Percentiles rank a stretch among this genome's conserved stretches.
Conservation (phyloP, 2,113 vertebrate species). For the Cyphomyrus discorhynchus region DNA sequence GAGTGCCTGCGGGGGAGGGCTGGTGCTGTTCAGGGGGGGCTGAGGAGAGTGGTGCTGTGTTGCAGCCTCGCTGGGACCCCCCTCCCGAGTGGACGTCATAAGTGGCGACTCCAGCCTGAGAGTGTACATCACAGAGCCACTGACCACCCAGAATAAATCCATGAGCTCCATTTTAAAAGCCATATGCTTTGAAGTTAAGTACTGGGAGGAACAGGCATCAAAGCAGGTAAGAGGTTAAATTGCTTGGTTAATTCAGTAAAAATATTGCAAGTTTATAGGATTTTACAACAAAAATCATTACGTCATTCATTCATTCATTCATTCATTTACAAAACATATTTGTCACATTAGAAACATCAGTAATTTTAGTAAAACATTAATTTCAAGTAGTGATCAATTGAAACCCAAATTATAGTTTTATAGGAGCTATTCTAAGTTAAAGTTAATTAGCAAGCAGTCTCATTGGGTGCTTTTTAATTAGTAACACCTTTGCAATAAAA, state of each 20-base stretch:
- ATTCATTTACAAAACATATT: not conserved
- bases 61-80: conserved; percentile 25
- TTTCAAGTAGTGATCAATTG: not conserved
- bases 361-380: not conserved
- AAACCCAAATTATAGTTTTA: not conserved
- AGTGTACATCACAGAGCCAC: conserved; percentile 19
- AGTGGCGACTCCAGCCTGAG: conserved; percentile 12
- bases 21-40: not conserved
- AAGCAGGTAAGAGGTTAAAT: conserved; percentile 10
- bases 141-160: not conserved
- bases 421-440: not conserved
- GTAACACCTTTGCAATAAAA: not conserved
- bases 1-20: too few species aligned
- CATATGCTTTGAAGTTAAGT: conserved; percentile 18
- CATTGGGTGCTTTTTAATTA: not conserved
- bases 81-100: conserved; percentile 2
- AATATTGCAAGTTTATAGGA: not conserved
- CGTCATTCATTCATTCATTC: not conserved
- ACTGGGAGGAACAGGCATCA: conserved; percentile 26
- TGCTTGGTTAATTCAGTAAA: not conserved
- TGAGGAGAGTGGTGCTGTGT: not conserved
- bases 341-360: not conserved
- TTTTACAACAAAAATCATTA: not conserved
- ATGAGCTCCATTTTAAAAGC: not conserved
- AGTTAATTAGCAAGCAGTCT: not conserved